Conservation (phyloP, 2,888 invertebrate species). For the Drosophila engyochracea region DNA sequence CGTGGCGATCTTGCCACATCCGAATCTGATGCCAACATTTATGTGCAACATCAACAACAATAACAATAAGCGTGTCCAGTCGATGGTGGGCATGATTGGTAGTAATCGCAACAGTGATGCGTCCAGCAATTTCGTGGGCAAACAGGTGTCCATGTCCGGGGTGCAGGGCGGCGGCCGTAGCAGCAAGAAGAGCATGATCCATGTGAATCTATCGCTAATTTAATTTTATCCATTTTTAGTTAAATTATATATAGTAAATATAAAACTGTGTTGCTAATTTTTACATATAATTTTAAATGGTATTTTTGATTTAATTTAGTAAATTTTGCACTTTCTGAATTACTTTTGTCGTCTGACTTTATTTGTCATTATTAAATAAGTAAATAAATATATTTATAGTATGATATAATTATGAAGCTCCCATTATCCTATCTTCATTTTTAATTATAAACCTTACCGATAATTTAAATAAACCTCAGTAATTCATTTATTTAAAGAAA, state of each 20-base stretch:
- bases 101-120: constrained; percentile 61
- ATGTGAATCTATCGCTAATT: constrained; percentile 88
- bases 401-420: not conserved
- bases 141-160: constrained; percentile 85
- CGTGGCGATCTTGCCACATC: constrained; percentile 78
- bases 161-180: constrained; percentile 68
- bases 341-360: not conserved
- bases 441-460: not conserved
- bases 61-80: constrained; percentile 75
- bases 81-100: constrained; percentile 78
- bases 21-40: constrained; percentile 80
- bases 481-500: not conserved
- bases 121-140: constrained; percentile 73
- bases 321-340: not conserved
- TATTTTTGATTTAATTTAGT: not conserved
- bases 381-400: not conserved
- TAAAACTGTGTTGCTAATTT: not conserved
- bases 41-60: constrained; percentile 72
- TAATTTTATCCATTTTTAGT: not conserved
- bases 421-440: not conserved
- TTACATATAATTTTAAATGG: not conserved
- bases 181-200: constrained; percentile 86
- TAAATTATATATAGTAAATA: not conserved
- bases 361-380: not conserved
- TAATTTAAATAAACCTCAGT: no score